phyloP scores from a whole-genome alignment of 1,140 invertebrate species.

The Pseudomyrmex flavicornis region DNA sequence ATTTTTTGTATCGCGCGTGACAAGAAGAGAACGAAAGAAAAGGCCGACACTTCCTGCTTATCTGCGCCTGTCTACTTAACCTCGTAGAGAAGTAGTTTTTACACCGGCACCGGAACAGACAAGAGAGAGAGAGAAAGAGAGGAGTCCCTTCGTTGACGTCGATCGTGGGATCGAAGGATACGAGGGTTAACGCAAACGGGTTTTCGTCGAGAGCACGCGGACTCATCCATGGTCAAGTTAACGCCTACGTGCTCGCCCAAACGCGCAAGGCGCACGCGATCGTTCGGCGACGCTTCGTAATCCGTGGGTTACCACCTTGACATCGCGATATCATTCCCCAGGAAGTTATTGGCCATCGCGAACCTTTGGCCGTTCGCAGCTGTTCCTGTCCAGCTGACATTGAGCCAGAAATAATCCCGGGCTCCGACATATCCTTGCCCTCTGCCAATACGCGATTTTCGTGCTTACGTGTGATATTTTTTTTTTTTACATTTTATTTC shows the following conservation, averaged over 20 bases:
- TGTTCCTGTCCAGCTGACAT: constrained; percentile 28
- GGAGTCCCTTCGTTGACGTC: background rate
- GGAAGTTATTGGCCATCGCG: constrained; percentile 72
- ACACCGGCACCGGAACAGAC: background rate
- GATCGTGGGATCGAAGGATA: constrained; percentile 40
- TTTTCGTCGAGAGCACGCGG: constrained; percentile 45
- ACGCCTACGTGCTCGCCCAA: constrained; percentile 63
- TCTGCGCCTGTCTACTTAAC: background rate
- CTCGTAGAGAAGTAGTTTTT: constrained; percentile 27
- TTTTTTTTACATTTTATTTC: too few relatives aligned
- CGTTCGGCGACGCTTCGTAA: constrained; percentile 62
- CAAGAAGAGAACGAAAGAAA: background rate
- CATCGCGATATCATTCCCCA: constrained; percentile 69
- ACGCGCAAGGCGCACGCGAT: constrained; percentile 58
- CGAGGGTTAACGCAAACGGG: constrained; percentile 64
- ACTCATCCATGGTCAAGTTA: constrained; percentile 59
- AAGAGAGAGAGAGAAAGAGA: too few relatives aligned
- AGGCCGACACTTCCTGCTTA: background rate
- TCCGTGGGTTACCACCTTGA: constrained; percentile 64
- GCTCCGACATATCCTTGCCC: background rate
- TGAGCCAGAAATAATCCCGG: constrained; percentile 14
- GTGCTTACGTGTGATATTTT: background rate
- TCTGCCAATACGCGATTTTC: background rate
- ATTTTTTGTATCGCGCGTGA: background rate
- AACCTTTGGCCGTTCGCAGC: constrained; percentile 32